These are phyloP conservation scores for Leucophenga maculata DNA, from an alignment of 2,888 invertebrate genomes.

Conservation along the genomic window DNA sequence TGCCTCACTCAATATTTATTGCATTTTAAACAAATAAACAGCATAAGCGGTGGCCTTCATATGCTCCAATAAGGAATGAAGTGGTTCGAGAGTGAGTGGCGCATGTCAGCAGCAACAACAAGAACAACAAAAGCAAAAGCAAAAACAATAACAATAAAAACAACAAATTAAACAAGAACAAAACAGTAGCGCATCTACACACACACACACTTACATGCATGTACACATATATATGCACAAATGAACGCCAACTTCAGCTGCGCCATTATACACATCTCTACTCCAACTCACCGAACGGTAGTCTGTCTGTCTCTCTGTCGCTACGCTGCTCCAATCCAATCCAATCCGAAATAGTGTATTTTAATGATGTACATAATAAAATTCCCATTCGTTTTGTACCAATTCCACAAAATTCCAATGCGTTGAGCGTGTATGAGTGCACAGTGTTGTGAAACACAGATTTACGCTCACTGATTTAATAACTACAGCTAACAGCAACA, in stretches of 20 bases:
- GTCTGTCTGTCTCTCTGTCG: slow-evolving; percentile 32
- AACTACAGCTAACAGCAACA: slow-evolving; percentile 27
- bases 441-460: slow-evolving; percentile 59
- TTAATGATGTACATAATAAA: slow-evolving; percentile 72
- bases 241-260: slow-evolving; percentile 12
- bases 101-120: not conserved
- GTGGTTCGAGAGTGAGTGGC: not conserved
- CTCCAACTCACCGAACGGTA: slow-evolving; percentile 43
- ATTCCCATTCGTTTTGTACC: slow-evolving; percentile 71
- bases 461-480: slow-evolving; percentile 54
- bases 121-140: slow-evolving; percentile 1
- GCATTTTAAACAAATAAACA: slow-evolving; percentile 71
- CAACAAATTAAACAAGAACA: slow-evolving; percentile 15
- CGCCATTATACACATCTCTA: not conserved
- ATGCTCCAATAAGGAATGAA: no score
- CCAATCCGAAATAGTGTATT: slow-evolving; percentile 68
- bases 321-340: slow-evolving; percentile 53
- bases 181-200: slow-evolving; percentile 55
- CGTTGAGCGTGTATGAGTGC: slow-evolving; percentile 36
- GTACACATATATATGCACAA: slow-evolving; percentile 22
- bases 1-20: slow-evolving; percentile 67
- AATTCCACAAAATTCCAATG: slow-evolving; percentile 66
- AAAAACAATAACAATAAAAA: not conserved
- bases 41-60: slow-evolving; percentile 52
- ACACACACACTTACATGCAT: slow-evolving; percentile 40